Evolutionary conservation across 1,140 invertebrate genomes (phyloP), one percentile per base, ranked within the genome.

Genomic region (Coboldia fuscipes): DNA sequence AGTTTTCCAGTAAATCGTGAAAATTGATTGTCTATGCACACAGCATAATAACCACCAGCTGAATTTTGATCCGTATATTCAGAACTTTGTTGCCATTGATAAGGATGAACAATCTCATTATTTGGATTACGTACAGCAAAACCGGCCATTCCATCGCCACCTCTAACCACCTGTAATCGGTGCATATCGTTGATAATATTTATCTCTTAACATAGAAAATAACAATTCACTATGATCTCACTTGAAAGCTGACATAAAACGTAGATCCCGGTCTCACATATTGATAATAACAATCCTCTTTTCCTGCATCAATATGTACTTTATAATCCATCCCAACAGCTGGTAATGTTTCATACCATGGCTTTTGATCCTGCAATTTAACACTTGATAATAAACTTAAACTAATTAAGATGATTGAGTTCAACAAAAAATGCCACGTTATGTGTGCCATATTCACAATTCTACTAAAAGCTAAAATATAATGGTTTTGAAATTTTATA

Each of bases 1-100:
- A 94, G 55, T 60, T 94, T 94, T 9, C 73, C 75, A 19, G 85
- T 79, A 61, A 90, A 93, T 48, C 81, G 63, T 6, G 85, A 90
- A 46, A 90, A 88, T 44, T 89, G 83, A 60, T 96, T 96, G 53
- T 94, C 86, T 35, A 96, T 75, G 56, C 90, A 96, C 15, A 94
- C 73, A n/a, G 75, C 75, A 48, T 92, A 94, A 48, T 86, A 88
- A 6, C 83, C 84, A 30, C 82, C 83, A 1, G 63, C 58, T 3
- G 72, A 68, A 0, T 70, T 62, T 43, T 73, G 69, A 48, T 90
- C 85, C 37, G 89, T 82, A 46, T 88, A 90, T 51, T 89, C 84
- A 1, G 80, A 70, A 40, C 68, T 79, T 2, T 79, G 57, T 51
- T 74, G 70, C 85, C 85, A 93, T 46, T 83, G 76, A 49, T 92